phyloP scores from a whole-genome alignment of 2,797 vertebrate genomes.

The Pteropus rufus region DNA sequence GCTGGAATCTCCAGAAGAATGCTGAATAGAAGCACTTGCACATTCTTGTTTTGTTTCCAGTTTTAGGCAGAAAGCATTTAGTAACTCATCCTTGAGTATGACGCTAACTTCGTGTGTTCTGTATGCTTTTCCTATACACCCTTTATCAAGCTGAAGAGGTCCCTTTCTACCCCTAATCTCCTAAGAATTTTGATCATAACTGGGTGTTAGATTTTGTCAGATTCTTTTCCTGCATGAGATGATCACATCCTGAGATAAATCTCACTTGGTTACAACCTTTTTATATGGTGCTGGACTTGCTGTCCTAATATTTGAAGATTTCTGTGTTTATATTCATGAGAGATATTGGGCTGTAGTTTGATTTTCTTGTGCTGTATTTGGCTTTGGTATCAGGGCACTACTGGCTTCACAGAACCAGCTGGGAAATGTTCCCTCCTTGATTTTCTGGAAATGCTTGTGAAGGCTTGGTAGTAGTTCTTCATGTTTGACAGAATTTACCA shows the following conservation, averaged over 20 bases:
- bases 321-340: not conserved
- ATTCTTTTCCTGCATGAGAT: not conserved
- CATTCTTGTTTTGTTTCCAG: not conserved
- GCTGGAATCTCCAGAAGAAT: not conserved
- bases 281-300: not conserved
- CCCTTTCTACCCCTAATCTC: not conserved
- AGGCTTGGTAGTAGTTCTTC: not conserved
- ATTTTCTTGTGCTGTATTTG: not conserved
- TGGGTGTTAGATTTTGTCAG: not conserved
- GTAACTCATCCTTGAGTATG: not conserved
- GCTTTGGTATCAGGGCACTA: not conserved
- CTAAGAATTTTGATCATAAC: not conserved
- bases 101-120: not conserved
- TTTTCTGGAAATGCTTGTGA: not conserved
- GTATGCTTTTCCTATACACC: not conserved
- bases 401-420: not conserved
- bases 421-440: not conserved
- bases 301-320: not conserved
- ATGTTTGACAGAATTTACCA: not conserved
- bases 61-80: not conserved
- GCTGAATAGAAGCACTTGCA: not conserved
- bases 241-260: not conserved
- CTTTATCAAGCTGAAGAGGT: not conserved
- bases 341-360: not conserved
- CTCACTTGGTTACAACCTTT: not conserved